Conservation (phyloP, 1,140 invertebrate genomes). For the Galendromus occidentalis region DNA sequence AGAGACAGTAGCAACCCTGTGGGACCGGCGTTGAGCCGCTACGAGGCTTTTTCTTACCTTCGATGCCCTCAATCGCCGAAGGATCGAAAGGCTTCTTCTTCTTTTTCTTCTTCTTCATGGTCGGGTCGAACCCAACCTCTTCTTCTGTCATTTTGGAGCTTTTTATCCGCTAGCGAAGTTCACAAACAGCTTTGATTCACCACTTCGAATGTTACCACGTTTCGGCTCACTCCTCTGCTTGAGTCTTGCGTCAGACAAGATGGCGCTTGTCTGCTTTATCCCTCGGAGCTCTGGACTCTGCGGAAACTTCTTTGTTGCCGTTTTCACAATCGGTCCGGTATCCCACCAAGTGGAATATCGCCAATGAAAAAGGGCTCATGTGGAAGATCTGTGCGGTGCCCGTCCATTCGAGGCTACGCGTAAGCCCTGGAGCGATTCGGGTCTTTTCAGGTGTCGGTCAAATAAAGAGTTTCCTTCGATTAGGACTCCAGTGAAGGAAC, state of each 20-base stretch:
- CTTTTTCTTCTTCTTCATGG: constrained; percentile 15
- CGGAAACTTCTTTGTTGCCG: too few species aligned
- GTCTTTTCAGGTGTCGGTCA: too few species aligned
- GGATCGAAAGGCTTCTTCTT: constrained; percentile 12
- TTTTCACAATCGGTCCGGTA: too few species aligned
- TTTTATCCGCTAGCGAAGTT: background rate
- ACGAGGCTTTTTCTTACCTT: background rate
- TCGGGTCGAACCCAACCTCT: background rate
- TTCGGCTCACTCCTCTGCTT: background rate
- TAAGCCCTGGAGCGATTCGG: too few species aligned
- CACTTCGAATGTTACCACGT: constrained; percentile 1
- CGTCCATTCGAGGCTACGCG: too few species aligned
- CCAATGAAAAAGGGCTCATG: too few species aligned
- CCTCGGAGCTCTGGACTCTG: too few species aligned
- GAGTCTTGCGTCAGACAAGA: background rate
- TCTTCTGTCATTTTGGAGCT: background rate
- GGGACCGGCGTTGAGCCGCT: background rate
- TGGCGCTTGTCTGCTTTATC: background rate
- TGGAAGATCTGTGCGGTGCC: too few species aligned
- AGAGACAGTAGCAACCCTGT: too few species aligned
- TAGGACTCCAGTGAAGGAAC: too few species aligned
- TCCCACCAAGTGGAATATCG: too few species aligned
- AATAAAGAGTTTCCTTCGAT: too few species aligned
- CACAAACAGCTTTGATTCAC: background rate
- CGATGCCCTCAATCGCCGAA: background rate